Base-by-base conservation (phyloP, 1,140 invertebrate genomes). In the Aphaenogaster rudis region DNA sequence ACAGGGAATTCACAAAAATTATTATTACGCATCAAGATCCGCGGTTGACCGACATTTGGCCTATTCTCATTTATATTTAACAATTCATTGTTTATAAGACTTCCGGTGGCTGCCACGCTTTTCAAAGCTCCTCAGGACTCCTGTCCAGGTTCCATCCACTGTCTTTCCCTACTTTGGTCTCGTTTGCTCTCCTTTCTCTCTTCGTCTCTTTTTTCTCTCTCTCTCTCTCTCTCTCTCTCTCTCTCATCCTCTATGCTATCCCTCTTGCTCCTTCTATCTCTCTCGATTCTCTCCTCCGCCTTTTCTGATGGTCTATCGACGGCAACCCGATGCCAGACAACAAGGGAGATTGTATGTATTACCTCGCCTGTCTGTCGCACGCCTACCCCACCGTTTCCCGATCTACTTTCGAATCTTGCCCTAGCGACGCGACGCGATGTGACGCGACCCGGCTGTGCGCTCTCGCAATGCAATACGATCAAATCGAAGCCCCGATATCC, bases 281-380 rank as follows among this genome's bases (percentile, higher is more conserved):
- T n/a, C 21, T 33, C 57, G 2, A 3, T 57, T 59, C 33, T 54
- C 45, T 21, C 45, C 42, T 28, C 61, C 33, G 39, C 72, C 54
- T 39, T 33, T 67, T 59, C 52, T 48, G 57, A 69, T 64, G 63
- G 78, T 67, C 69, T 45, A 80, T 76, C 71, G 71, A 81, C 87
- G 48, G 52, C 66, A 71, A 90, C 86, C 86, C 88, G 85, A 88
- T 88, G 91, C 90, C 90, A 91, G 90, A 93, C 92, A 93, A 93
- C 92, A 92, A 93, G 90, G 89, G 82, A 90, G 92, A 92, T 93
- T 92, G 93, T 92, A 93, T 93, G 92, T 93, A 93, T 93, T 93
- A 93, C 90, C 88, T 91, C 78, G 91, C 77, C 92, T 93, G 92
- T 93, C 93, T 93, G 89, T 88, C 87, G 91, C 92, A 93, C 91